A percentile compares a stretch with the other conserved stretches of the same genome.
Evolutionary conservation across 2,797 vertebrate species (phyloP).

Genomic region (Sternarchorhynchus goeldii): DNA sequence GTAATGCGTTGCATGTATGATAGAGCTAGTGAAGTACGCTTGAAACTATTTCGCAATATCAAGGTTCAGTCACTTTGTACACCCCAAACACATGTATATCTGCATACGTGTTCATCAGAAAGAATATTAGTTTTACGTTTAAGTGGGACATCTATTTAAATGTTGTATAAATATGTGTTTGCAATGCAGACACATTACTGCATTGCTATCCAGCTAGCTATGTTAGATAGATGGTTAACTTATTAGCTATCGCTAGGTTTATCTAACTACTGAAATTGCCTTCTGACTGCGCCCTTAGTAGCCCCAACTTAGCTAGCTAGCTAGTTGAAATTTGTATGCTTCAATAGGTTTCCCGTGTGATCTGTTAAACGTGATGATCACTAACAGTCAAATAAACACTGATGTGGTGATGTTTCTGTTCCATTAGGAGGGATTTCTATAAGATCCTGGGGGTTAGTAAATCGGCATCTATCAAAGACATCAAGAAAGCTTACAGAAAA

Average conservation of each 20-base stretch:
- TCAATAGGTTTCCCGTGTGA: no score
- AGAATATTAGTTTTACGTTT: not conserved
- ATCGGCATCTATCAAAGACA: constrained; percentile 89
- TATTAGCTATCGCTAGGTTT: not conserved
- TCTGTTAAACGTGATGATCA: no score
- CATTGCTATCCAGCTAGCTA: no score
- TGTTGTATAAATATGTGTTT: not conserved
- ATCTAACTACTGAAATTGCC: no score
- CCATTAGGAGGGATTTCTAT: constrained; percentile 92
- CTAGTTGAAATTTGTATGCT: no score
- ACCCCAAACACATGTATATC: no score
- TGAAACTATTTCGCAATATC: not conserved
- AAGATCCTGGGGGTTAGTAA: constrained; percentile 92
- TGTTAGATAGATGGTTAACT: not conserved
- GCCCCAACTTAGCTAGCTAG: not conserved
- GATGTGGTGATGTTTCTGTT: not conserved
- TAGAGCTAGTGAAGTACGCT: not conserved
- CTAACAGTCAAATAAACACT: no score
- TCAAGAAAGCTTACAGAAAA: constrained; percentile 98
- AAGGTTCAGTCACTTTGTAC: not conserved
- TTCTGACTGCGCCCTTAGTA: no score
- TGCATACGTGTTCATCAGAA: no score
- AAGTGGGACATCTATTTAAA: not conserved
- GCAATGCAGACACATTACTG: not conserved
- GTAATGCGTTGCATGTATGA: constrained; percentile 41